A percentile compares a stretch with the other conserved stretches of the same genome.
phyloP scores from a whole-genome alignment of 2,113 vertebrate species.

The Sitta europaea region DNA sequence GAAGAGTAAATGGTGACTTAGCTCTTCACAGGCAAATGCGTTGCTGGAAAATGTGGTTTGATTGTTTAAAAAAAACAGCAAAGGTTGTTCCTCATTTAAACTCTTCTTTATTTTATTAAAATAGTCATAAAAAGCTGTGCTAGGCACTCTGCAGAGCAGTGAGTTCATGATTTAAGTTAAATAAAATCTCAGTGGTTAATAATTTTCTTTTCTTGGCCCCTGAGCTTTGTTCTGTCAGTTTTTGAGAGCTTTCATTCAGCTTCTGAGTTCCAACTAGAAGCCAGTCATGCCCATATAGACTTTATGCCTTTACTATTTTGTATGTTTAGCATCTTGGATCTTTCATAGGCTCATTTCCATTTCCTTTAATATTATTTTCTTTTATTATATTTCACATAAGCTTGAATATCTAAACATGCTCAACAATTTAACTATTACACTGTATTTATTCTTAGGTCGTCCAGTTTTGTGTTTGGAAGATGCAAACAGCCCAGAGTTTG shows the following conservation, averaged over 20 bases:
- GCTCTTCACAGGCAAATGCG: not conserved
- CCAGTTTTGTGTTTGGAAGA: not conserved
- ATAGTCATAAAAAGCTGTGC: not conserved
- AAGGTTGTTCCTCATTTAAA: not conserved
- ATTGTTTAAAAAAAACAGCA: not conserved
- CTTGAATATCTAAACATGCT: not conserved
- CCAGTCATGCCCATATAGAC: not conserved
- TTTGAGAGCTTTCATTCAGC: not conserved
- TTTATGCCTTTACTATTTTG: not conserved
- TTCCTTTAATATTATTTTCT: not conserved
- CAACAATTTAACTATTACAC: not conserved
- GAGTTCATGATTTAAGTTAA: not conserved
- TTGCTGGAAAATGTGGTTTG: not conserved
- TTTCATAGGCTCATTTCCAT: not conserved
- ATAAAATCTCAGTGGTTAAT: not conserved
- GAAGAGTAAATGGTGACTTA: not conserved
- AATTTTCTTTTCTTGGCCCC: not conserved
- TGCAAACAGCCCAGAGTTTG: not conserved
- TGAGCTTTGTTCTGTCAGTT: not conserved
- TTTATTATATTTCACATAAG: not conserved
- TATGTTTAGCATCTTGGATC: not conserved
- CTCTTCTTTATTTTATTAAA: not conserved
- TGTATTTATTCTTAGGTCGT: not conserved
- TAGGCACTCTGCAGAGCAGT: not conserved
- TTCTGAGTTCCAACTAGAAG: not conserved